A percentile compares a stretch with the other conserved stretches of the same genome.
Conservation (phyloP, 37 sponge, comb jelly and placozoan genomes). For the Halisarca cf. caerulea region DNA sequence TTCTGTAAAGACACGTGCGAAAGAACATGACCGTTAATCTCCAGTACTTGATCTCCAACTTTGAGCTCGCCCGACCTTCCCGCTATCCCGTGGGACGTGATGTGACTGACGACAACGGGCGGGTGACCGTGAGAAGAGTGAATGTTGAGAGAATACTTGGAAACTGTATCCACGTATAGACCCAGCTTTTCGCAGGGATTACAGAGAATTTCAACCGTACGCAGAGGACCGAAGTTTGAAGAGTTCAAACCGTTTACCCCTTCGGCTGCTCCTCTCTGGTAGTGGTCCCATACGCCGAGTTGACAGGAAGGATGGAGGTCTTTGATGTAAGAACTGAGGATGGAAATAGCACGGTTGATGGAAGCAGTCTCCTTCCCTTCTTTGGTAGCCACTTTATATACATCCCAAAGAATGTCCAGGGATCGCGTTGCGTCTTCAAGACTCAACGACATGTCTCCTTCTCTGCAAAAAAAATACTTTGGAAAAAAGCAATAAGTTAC, state of each 20-base stretch:
- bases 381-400: slow-evolving; percentile 24
- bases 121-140: slow-evolving; percentile 8
- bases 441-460: slow-evolving; percentile 55
- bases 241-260: background rate
- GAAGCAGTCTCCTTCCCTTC: slow-evolving; percentile 20
- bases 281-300: slow-evolving; percentile 30
- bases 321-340: slow-evolving; percentile 55
- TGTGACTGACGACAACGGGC: slow-evolving; percentile 53
- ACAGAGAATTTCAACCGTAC: slow-evolving; percentile 44
- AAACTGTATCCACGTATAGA: slow-evolving; percentile 45
- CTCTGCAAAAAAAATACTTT: too few relatives aligned
- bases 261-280: background rate
- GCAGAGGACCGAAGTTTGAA: background rate
- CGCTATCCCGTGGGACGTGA: slow-evolving; percentile 51
- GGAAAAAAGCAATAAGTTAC: background rate
- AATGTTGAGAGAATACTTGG: background rate
- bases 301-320: slow-evolving; percentile 65
- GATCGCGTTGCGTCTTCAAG: slow-evolving; percentile 58
- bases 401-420: slow-evolving; percentile 67
- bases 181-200: slow-evolving; percentile 42
- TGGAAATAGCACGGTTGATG: slow-evolving; percentile 56
- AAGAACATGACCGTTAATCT: slow-evolving; percentile 63
- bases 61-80: slow-evolving; percentile 34
- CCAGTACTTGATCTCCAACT: slow-evolving; percentile 73
- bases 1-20: slow-evolving; percentile 56